Percentiles rank a stretch among this genome's conserved stretches.
These are phyloP conservation scores for Carollia perspicillata DNA, from an alignment of 2,113 vertebrate genomes.

Conservation along the genomic window DNA sequence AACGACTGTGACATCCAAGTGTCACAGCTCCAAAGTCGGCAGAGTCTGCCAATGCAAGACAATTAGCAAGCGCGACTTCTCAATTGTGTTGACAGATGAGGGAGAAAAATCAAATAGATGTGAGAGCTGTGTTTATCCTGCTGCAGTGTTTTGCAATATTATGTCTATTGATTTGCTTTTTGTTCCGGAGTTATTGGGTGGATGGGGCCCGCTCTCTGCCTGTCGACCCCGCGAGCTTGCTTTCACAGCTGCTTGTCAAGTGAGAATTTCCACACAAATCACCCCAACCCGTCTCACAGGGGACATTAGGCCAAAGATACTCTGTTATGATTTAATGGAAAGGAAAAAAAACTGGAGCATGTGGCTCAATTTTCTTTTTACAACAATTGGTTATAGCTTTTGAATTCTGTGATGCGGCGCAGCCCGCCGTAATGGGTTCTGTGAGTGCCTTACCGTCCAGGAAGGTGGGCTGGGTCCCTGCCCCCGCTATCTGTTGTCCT, in stretches of 20 bases:
- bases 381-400: slow-evolving; percentile 64
- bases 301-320: slow-evolving; percentile 75
- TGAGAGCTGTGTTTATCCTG: slow-evolving; percentile 71
- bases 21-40: slow-evolving; percentile 60
- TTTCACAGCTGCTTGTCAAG: slow-evolving; percentile 80
- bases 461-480: slow-evolving; percentile 19
- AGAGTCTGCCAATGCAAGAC: slow-evolving; percentile 52
- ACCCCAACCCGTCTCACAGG: slow-evolving; percentile 71
- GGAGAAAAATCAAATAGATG: slow-evolving; percentile 65
- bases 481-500: background rate
- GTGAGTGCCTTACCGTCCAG: background rate
- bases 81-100: slow-evolving; percentile 79
- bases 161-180: slow-evolving; percentile 66
- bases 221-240: slow-evolving; percentile 64
- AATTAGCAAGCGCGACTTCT: slow-evolving; percentile 55
- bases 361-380: slow-evolving; percentile 66
- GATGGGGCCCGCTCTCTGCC: slow-evolving; percentile 50
- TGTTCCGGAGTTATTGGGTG: slow-evolving; percentile 66
- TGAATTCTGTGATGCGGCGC: background rate
- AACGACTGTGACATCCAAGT: slow-evolving; percentile 76
- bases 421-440: slow-evolving; percentile 25
- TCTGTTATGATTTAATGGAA: slow-evolving; percentile 78
- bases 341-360: slow-evolving; percentile 2
- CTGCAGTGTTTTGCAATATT: slow-evolving; percentile 63
- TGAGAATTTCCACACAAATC: slow-evolving; percentile 75